phyloP scores from a whole-genome alignment of 2,888 invertebrate genomes.

The Microctonus aethiopoides region DNA sequence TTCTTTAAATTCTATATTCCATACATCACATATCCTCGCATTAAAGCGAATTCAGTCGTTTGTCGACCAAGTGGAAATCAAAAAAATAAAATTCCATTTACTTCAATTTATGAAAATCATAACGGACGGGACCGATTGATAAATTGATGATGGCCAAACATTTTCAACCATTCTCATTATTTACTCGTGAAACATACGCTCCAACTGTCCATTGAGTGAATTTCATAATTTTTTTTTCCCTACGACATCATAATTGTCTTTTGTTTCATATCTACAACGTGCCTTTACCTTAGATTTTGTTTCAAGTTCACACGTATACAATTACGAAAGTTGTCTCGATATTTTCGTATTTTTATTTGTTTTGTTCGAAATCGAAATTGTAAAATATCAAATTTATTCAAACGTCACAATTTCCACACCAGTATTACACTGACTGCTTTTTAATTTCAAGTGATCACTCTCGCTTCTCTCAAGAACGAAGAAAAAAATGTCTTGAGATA shows the following conservation, averaged over 20 bases:
- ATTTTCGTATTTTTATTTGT: neutral
- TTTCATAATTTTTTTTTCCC: neutral
- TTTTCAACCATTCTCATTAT: neutral
- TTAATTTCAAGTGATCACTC: neutral
- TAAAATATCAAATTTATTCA: neutral
- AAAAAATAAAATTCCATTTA: neutral
- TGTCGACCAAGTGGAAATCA: neutral
- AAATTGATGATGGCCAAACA: neutral
- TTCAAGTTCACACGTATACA: neutral
- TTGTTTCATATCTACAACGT: neutral
- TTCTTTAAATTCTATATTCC: slow-evolving; percentile 1
- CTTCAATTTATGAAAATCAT: neutral
- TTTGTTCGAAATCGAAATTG: neutral
- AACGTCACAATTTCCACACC: neutral
- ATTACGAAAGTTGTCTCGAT: neutral
- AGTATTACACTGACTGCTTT: neutral
- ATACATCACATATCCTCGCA: slow-evolving; percentile 12
- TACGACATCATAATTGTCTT: neutral
- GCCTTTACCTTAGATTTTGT: neutral
- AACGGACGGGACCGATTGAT: neutral
- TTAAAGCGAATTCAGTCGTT: slow-evolving; percentile 4
- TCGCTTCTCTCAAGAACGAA: neutral
- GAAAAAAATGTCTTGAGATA: slow-evolving; percentile 23
- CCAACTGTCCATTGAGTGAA: neutral
- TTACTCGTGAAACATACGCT: neutral